Conservation (phyloP, 2,113 vertebrate species). For the Oryctolagus cuniculus region DNA sequence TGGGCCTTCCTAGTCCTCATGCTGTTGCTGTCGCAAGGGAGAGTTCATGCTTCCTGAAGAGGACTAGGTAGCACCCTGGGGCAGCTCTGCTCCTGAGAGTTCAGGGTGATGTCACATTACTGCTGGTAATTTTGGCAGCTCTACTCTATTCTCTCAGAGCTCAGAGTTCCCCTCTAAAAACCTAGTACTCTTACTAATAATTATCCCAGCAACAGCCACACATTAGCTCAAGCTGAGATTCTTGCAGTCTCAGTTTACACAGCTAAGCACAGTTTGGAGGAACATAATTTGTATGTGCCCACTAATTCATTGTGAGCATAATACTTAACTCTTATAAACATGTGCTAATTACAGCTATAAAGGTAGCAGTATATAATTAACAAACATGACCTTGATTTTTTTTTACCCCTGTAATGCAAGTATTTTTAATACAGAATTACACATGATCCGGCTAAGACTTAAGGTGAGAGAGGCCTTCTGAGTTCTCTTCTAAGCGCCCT, state of each 20-base stretch:
- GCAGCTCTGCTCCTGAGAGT: background rate
- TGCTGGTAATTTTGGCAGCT: background rate
- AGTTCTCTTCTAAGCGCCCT: background rate
- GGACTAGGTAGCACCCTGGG: background rate
- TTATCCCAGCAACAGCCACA: background rate
- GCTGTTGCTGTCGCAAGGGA: background rate
- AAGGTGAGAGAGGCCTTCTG: background rate
- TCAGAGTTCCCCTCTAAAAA: background rate
- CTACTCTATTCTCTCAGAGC: background rate
- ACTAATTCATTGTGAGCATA: background rate
- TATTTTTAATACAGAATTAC: conserved; percentile 22
- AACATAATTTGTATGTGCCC: conserved; percentile 43
- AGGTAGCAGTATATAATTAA: conserved; percentile 12
- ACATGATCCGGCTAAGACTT: conserved; percentile 11
- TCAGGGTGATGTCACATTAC: background rate
- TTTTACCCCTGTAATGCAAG: conserved; percentile 43
- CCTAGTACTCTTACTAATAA: background rate
- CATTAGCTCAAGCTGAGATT: conserved; percentile 36
- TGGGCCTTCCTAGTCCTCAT: background rate
- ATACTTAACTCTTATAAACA: conserved; percentile 12
- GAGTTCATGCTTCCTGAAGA: background rate
- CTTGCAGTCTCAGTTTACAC: conserved; percentile 54
- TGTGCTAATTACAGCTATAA: conserved; percentile 51
- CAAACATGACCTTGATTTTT: conserved; percentile 56
- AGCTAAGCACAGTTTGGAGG: conserved; percentile 50